phyloP scores from a whole-genome alignment of 2,888 invertebrate species.

The Gandaritis pyraliata region DNA sequence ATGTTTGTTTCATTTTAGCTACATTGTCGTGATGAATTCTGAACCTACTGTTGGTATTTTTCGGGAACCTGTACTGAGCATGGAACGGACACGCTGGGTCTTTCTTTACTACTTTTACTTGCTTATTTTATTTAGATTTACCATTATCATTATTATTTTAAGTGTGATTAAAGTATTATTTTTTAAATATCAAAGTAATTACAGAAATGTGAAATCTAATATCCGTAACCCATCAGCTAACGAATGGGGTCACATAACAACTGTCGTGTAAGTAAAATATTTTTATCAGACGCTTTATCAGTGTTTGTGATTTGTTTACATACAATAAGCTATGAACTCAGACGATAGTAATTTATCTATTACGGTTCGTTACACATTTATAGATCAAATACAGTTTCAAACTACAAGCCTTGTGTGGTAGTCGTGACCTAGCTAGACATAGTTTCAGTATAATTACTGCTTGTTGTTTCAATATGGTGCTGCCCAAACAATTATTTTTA shows the following conservation, averaged over 20 bases:
- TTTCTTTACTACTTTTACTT: background rate
- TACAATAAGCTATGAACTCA: slow-evolving; percentile 43
- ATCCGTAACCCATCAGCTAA: background rate
- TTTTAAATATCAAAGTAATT: background rate
- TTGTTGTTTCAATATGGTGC: slow-evolving; percentile 50
- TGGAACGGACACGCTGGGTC: too few relatives aligned
- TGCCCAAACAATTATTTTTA: slow-evolving; percentile 70
- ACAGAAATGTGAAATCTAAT: slow-evolving; percentile 1
- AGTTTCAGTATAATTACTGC: slow-evolving; percentile 28
- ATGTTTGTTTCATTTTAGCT: too few relatives aligned
- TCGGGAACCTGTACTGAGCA: too few relatives aligned
- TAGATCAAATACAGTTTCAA: slow-evolving; percentile 49
- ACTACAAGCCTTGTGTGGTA: slow-evolving; percentile 43
- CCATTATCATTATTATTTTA: background rate
- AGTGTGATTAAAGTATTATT: background rate
- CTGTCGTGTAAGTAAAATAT: slow-evolving; percentile 18
- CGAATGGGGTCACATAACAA: slow-evolving; percentile 21
- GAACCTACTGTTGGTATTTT: too few relatives aligned
- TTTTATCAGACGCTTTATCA: slow-evolving; percentile 34
- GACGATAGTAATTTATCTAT: slow-evolving; percentile 35
- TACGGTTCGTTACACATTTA: slow-evolving; percentile 32
- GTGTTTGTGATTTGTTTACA: slow-evolving; percentile 40
- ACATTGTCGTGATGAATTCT: too few relatives aligned
- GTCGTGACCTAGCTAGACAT: slow-evolving; percentile 42
- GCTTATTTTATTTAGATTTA: slow-evolving; percentile 5